Evolutionary conservation across 1,140 invertebrate genomes (phyloP), one percentile per base, ranked within the genome.

Genomic region (Ditylenchus dipsaci): DNA sequence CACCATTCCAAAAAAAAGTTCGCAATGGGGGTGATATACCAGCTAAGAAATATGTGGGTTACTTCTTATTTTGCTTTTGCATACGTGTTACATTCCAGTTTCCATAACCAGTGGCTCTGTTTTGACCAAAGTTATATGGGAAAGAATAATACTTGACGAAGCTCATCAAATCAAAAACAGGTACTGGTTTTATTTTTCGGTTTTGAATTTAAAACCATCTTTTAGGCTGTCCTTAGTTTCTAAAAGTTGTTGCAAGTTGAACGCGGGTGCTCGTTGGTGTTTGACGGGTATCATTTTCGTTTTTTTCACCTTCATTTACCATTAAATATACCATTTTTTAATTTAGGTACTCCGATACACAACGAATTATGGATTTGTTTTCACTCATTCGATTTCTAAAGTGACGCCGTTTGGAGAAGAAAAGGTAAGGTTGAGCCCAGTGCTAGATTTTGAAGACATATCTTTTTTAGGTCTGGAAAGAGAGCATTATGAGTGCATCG

Each of bases 291-390:
- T 3, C 23, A 3, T 53, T 53, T 53, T 53, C 3, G 23, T 15
- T 53, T 3, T 8, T 53, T 53, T 26, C 8, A 3, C 49, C 3
- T 7, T 53, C 33, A 11, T 38, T 11, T 11, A 11, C 33, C 11
- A 38, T 38, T 38, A 38, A 38, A 38, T 38, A 38, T 38, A 5
- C 33, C 11, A n/a, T 45, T 45, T 45, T 11, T 45, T 13, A 13
- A 45, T 53, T 19, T 53, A 53, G 49, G 94, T 13, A 97, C 94
- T 0, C 93, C 93, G 0, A 89, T 97, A 62, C 93, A 97, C 74
- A 97, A 97, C 82, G 90, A 92, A 82, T 89, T 93, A 78, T 81
- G 90, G 92, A 96, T 85, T 86, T 95, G 21, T 95, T 89, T 85
- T 89, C 92, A 0, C 84, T 95, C 21, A 81, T 96, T 0, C 91